Evolutionary conservation across 2,113 vertebrate species (phyloP).

Genomic region (Pterocles gutturalis): DNA sequence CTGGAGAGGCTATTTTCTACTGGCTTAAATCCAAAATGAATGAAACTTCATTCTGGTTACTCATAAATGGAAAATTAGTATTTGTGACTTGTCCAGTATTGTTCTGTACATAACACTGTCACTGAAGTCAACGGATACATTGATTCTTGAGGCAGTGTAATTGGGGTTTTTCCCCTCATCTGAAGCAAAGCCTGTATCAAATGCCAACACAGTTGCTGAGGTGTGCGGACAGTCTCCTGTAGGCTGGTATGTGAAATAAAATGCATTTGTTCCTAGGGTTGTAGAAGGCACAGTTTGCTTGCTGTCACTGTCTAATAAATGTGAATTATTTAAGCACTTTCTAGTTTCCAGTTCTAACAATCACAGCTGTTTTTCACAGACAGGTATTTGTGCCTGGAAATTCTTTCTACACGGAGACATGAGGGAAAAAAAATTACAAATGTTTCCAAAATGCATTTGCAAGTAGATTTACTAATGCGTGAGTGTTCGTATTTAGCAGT

Average conservation of each 20-base stretch:
- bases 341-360: not conserved
- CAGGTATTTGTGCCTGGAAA: not conserved
- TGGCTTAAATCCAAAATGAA: not conserved
- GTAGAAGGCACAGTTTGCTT: not conserved
- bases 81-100: not conserved
- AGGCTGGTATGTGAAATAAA: not conserved
- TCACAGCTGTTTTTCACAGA: not conserved
- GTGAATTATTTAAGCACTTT: not conserved
- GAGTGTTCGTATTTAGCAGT: not conserved
- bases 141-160: not conserved
- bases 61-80: conserved; percentile 7
- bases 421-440: not conserved
- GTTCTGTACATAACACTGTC: not conserved
- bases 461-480: not conserved
- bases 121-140: not conserved
- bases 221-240: not conserved
- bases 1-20: conserved; percentile 13
- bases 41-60: conserved; percentile 15
- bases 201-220: not conserved
- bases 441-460: not conserved
- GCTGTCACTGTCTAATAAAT: not conserved
- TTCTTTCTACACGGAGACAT: not conserved
- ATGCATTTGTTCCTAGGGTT: not conserved
- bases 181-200: not conserved
- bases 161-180: not conserved